These are phyloP conservation scores for Falco peregrinus DNA, from an alignment of 2,797 vertebrate species.

Conservation along the genomic window DNA sequence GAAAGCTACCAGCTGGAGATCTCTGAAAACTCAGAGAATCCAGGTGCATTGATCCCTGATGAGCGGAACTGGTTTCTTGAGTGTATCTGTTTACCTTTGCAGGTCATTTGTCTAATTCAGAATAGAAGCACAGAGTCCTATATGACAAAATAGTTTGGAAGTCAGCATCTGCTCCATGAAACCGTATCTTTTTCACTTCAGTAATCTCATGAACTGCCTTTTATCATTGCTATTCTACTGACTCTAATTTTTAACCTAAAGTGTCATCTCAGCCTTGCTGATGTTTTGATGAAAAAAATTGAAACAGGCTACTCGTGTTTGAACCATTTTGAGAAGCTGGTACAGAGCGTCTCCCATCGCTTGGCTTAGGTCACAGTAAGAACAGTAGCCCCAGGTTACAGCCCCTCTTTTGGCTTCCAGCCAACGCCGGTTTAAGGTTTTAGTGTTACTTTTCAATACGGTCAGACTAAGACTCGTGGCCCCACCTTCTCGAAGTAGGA, in stretches of 20 bases:
- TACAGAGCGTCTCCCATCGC: background rate
- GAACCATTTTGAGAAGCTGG: fast-evolving
- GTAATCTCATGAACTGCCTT: background rate
- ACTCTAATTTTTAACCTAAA: background rate
- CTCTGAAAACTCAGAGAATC: background rate
- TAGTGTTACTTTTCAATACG: background rate
- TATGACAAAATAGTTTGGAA: background rate
- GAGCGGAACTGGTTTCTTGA: background rate
- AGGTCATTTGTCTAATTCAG: background rate
- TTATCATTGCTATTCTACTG: background rate
- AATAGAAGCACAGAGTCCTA: background rate
- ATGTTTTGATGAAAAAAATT: background rate
- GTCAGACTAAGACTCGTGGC: background rate
- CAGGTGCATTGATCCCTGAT: background rate
- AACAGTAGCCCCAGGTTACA: background rate
- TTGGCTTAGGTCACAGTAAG: background rate
- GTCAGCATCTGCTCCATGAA: background rate
- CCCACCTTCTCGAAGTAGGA: background rate
- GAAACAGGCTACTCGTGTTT: background rate
- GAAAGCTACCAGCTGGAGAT: background rate
- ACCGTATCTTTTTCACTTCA: background rate
- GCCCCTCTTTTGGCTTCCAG: background rate
- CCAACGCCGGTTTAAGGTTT: background rate
- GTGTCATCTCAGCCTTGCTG: background rate
- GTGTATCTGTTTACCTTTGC: background rate